phyloP scores from a whole-genome alignment of 2,113 vertebrate species.

The Cricetomys ansorgei region DNA sequence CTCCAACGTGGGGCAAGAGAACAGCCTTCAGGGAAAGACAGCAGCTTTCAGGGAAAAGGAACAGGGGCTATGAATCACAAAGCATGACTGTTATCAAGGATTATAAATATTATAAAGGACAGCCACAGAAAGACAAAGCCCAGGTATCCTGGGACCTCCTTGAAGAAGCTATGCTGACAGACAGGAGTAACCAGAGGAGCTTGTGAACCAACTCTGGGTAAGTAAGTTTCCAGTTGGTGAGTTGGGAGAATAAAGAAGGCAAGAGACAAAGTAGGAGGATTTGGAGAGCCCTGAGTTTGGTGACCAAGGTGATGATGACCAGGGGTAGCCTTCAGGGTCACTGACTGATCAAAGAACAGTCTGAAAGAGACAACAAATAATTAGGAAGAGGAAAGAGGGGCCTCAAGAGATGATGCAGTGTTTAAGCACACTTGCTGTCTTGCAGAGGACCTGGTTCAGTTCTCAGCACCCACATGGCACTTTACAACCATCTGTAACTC shows the following conservation, averaged over 20 bases:
- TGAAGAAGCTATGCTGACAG: not conserved
- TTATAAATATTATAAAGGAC: not conserved
- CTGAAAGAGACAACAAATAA: not conserved
- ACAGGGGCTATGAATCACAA: no score
- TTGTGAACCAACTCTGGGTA: not conserved
- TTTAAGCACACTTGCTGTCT: not conserved
- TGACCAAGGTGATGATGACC: not conserved
- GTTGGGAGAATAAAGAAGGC: not conserved
- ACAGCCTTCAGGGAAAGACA: no score
- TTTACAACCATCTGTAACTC: not conserved
- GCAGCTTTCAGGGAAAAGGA: no score
- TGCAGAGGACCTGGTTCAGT: not conserved
- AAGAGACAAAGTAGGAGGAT: not conserved
- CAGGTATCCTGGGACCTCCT: not conserved
- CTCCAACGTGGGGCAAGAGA: no score
- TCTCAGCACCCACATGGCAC: not conserved
- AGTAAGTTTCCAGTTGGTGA: not conserved
- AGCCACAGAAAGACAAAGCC: not conserved
- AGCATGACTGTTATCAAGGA: not conserved
- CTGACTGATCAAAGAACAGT: not conserved
- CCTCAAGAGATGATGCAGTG: not conserved
- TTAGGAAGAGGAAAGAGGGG: not conserved
- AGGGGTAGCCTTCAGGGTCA: not conserved
- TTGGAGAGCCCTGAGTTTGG: not conserved
- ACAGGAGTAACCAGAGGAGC: not conserved